Evolutionary conservation across 2,888 invertebrate species (phyloP).

Genomic region (Matsumyia berberina): DNA sequence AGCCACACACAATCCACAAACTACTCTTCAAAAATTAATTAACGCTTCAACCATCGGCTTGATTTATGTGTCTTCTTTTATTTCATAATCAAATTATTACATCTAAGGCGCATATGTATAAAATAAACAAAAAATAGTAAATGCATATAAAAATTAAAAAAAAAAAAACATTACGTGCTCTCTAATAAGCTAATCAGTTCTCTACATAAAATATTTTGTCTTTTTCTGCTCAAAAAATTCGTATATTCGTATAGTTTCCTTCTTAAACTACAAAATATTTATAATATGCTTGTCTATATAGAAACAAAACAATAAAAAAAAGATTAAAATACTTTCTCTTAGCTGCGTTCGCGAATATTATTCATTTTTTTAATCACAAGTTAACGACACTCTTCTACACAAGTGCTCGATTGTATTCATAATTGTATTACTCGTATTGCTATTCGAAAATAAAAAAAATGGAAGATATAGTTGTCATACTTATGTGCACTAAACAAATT

Average conservation of each 20-base stretch:
- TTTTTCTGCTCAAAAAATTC: conserved; percentile 48
- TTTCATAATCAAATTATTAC: conserved; percentile 49
- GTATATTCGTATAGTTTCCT: conserved; percentile 45
- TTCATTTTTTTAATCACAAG: conserved; percentile 65
- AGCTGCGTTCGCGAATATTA: conserved; percentile 59
- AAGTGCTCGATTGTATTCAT: conserved; percentile 53
- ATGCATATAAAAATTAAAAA: conserved; percentile 64
- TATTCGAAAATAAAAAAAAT: conserved; percentile 47
- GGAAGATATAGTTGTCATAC: conserved; percentile 64
- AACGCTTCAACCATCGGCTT: not conserved
- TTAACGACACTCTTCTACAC: conserved; percentile 38
- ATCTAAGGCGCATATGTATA: conserved; percentile 38
- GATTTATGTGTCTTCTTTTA: conserved; percentile 43
- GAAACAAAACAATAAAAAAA: not conserved
- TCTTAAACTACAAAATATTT: conserved; percentile 26
- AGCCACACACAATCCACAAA: not conserved
- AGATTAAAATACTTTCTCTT: conserved; percentile 51
- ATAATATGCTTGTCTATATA: conserved; percentile 36
- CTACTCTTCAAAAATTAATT: not conserved
- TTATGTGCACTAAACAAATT: conserved; percentile 74
- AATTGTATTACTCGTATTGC: conserved; percentile 57
- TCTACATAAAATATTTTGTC: conserved; percentile 70
- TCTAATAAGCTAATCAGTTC: conserved; percentile 75
- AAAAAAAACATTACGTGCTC: conserved; percentile 40
- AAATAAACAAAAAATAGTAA: conserved; percentile 52